A percentile compares a stretch with the other conserved stretches of the same genome.
Evolutionary conservation across 2,888 invertebrate genomes (phyloP).

Genomic region (Brachypalpus laphriformis): DNA sequence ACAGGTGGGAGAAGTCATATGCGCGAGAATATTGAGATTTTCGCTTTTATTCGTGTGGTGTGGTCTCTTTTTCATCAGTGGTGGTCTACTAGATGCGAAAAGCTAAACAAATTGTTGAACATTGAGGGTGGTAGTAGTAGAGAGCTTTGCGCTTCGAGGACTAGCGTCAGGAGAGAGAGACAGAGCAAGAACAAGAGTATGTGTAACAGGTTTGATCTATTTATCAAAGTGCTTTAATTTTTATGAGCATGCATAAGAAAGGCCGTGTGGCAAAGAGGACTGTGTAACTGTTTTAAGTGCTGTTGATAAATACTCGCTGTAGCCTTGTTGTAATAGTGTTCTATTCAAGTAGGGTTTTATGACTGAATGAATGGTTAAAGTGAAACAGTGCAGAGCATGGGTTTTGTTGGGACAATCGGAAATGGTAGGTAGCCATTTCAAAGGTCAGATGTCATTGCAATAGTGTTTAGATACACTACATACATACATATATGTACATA

Average conservation of each 20-base stretch:
- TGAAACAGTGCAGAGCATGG: not conserved
- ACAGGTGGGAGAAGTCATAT: constrained; percentile 65
- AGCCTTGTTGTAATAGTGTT: constrained; percentile 29
- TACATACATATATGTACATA: not conserved
- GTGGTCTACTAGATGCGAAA: constrained; percentile 27
- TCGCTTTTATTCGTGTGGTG: not conserved
- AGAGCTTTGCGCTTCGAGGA: constrained; percentile 30
- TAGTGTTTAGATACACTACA: not conserved
- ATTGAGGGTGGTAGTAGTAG: constrained; percentile 12
- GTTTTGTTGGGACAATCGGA: constrained; percentile 6
- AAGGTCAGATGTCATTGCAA: constrained; percentile 45
- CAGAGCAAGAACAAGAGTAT: constrained; percentile 1
- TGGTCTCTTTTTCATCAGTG: constrained; percentile 25
- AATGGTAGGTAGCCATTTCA: constrained; percentile 23
- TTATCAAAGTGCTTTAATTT: constrained; percentile 30
- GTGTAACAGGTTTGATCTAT: constrained; percentile 71
- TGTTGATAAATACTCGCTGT: constrained; percentile 24
- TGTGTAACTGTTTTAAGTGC: constrained; percentile 20
- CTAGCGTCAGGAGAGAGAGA: not conserved
- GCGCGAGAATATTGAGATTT: constrained; percentile 50
- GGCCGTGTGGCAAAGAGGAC: constrained; percentile 14
- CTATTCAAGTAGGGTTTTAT: constrained; percentile 3
- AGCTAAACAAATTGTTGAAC: constrained; percentile 70
- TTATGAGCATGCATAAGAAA: constrained; percentile 38
- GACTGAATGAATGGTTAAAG: constrained; percentile 9